These are phyloP conservation scores for Nematopogon swammerdamellus DNA, from an alignment of 2,888 invertebrate genomes.

Conservation along the genomic window DNA sequence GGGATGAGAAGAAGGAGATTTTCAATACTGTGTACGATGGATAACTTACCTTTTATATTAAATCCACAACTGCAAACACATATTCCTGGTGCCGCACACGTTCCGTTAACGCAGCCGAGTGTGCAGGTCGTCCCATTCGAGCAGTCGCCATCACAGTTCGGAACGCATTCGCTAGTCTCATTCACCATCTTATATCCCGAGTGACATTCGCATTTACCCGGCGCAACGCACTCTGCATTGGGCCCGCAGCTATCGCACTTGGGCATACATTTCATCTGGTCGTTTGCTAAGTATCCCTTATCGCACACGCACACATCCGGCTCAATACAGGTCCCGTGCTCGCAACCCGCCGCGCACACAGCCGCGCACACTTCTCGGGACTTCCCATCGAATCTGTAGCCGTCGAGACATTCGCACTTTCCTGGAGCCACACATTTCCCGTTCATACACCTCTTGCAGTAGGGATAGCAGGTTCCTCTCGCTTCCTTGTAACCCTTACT, in stretches of 20 bases:
- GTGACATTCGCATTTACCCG: constrained; percentile 36
- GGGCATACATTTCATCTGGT: constrained; percentile 6
- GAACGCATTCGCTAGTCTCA: neutral
- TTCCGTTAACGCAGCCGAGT: constrained; percentile 9
- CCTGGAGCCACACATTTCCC: constrained; percentile 59
- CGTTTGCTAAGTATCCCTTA: constrained; percentile 1
- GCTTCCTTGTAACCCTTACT: constrained; percentile 10
- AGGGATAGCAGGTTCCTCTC: constrained; percentile 5
- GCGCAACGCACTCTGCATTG: constrained; percentile 2
- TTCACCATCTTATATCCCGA: constrained; percentile 21
- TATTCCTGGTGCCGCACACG: constrained; percentile 11
- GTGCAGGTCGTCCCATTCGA: constrained; percentile 3
- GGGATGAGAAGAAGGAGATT: too few species aligned
- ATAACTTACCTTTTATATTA: neutral
- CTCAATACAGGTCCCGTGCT: constrained; percentile 34
- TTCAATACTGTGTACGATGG: too few species aligned
- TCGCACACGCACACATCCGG: constrained; percentile 35
- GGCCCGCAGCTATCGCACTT: constrained; percentile 1
- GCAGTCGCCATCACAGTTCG: constrained; percentile 8
- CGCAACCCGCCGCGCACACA: constrained; percentile 20
- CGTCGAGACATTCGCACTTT: constrained; percentile 45
- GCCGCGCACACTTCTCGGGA: neutral
- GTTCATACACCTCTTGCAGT: constrained; percentile 24
- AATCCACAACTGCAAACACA: constrained; percentile 11
- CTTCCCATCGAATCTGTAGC: constrained; percentile 21